These are phyloP conservation scores for Herminia tarsipennalis DNA, from an alignment of 2,888 invertebrate species.

Conservation along the genomic window DNA sequence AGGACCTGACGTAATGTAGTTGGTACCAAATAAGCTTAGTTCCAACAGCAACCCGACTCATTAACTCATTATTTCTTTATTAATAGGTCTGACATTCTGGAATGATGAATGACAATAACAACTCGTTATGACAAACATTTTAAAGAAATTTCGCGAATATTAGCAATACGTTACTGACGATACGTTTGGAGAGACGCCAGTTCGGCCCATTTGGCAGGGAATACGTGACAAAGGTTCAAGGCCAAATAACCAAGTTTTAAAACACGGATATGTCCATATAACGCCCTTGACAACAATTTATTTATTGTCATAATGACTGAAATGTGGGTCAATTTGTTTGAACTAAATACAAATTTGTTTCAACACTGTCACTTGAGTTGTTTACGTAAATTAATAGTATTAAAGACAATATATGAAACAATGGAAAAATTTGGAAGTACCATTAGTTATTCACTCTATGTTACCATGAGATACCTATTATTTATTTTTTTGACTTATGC, in stretches of 20 bases:
- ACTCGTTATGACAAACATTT: no score
- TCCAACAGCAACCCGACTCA: no score
- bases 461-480: neutral
- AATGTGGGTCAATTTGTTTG: slow-evolving; percentile 49
- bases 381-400: slow-evolving; percentile 66
- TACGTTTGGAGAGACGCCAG: slow-evolving; percentile 53
- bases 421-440: neutral
- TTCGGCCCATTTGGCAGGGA: slow-evolving; percentile 51
- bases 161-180: slow-evolving; percentile 41
- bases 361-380: slow-evolving; percentile 68
- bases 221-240: slow-evolving; percentile 52
- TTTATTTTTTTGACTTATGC: neutral
- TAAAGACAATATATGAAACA: neutral
- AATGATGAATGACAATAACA: no score
- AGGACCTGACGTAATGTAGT: no score
- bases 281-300: slow-evolving; percentile 41
- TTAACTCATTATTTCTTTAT: no score
- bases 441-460: neutral
- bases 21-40: no score
- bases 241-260: slow-evolving; percentile 26
- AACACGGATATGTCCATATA: slow-evolving; percentile 24
- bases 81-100: no score
- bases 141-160: slow-evolving; percentile 8
- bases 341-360: slow-evolving; percentile 43
- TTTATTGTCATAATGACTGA: slow-evolving; percentile 33